Evolutionary conservation across 2,113 vertebrate genomes (phyloP), one percentile per base, ranked within the genome.

Genomic region (Ceyx margarethae): DNA sequence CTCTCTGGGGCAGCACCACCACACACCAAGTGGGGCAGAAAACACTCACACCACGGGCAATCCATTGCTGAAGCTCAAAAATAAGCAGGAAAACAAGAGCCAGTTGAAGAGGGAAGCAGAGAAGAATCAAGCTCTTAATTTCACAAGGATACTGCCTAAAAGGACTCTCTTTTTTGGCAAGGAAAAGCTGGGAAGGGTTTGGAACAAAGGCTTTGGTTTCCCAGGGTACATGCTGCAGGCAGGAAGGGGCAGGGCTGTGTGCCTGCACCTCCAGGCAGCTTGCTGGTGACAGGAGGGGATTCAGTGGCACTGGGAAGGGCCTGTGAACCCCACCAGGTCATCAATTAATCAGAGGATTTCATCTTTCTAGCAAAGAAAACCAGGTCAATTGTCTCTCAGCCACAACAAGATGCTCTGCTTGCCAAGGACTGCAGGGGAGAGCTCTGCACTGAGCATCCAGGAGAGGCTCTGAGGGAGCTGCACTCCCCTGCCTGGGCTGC

Each of bases 281-380:
- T 57, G 29, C 18, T 26, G 62, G 46, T 29, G 48, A 37, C 31
- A 67, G 62, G 40, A 51, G 26, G 2, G 53, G 61, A 37, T 37
- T 66, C 67, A 11, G 21, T 19, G 54, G 6, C 50, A 81, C 37
- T 42, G 37, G 46, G 15, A 89, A 87, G 87, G 0, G 18, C 61
- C 87, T 79, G 56, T 0, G 1, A 81, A 82, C 10, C 66, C 13
- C 62, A 45, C 46, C 17, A 33, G 3, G 25, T 17, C 81, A 91
- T 72, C 79, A 85, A 80, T 87, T 81, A 76, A 94, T 84, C 74
- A 85, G 60, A 72, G 40, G 57, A 81, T 56, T 93, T 77, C 46
- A 9, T 15, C 43, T n/a, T 80, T 69, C 83, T 35, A 92, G 81
- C 87, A 37, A n/a, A 62, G 67, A 87, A 87, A 94, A 84, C n/a